phyloP scores from a whole-genome alignment of 2,797 vertebrate species.

The Sebastes glaucus region DNA sequence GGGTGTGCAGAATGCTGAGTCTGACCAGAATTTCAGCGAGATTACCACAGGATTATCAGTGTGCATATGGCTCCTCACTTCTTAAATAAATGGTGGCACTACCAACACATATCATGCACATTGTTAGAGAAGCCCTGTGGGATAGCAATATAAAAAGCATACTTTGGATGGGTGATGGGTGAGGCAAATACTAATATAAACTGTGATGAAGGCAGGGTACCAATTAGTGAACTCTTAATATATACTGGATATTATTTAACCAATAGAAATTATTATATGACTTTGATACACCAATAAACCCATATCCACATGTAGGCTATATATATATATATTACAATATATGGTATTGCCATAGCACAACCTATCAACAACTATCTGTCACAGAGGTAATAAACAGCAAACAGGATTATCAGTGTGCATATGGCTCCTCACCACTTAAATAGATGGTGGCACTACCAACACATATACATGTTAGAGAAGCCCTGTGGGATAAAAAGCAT shows the following conservation, averaged over 20 bases:
- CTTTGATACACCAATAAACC: not conserved
- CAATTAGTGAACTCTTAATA: not conserved
- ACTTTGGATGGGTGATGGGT: not conserved
- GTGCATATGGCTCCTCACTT: conserved; percentile 45
- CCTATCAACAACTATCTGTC: not conserved
- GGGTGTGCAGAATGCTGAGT: conserved; percentile 13
- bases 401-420: conserved; percentile 56
- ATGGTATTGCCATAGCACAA: conserved; percentile 15
- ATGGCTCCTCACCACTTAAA: conserved; percentile 42
- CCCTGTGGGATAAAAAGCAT: not conserved
- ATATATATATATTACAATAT: not conserved
- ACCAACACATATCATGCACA: not conserved
- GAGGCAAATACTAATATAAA: not conserved
- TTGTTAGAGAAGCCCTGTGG: not conserved
- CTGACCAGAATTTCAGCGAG: conserved; percentile 42
- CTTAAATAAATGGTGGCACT: conserved; percentile 13
- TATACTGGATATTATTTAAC: not conserved
- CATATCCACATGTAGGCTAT: not conserved
- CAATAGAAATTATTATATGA: not conserved
- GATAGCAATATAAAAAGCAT: not conserved
- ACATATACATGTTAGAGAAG: not conserved
- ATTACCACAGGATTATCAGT: conserved; percentile 61
- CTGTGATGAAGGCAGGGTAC: not conserved
- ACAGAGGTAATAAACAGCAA: conserved; percentile 37
- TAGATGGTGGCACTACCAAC: not conserved